Percentiles rank a stretch among this genome's conserved stretches.
phyloP scores from a whole-genome alignment of 2,888 invertebrate genomes.

The Erebia palarica region DNA sequence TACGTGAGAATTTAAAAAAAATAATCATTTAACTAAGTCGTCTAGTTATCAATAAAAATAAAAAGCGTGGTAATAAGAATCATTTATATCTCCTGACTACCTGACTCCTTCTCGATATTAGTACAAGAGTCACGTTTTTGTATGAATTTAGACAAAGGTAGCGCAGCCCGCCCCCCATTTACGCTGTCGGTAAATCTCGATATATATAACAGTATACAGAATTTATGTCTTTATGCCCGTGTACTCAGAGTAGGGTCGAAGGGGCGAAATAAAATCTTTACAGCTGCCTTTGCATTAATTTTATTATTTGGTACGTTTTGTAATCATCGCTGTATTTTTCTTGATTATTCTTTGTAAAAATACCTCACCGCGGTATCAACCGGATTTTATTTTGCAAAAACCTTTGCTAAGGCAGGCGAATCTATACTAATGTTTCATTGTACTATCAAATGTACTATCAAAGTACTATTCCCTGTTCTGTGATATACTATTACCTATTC shows the following conservation, averaged over 20 bases:
- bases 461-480: no score
- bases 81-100: background rate
- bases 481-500: no score
- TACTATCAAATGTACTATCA: no score
- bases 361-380: no score
- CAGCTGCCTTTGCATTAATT: background rate
- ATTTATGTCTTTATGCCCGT: conserved; percentile 23
- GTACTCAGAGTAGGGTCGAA: conserved; percentile 11
- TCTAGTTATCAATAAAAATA: no score
- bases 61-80: background rate
- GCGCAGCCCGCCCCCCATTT: conserved; percentile 53
- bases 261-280: conserved; percentile 10
- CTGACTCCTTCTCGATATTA: conserved; percentile 18
- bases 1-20: no score
- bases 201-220: conserved; percentile 38
- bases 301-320: background rate
- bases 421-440: no score
- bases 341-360: no score
- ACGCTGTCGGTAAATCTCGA: conserved; percentile 57
- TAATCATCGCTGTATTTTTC: background rate
- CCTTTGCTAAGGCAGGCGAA: no score
- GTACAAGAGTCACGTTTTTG: conserved; percentile 62
- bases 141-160: conserved; percentile 63
- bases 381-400: no score
- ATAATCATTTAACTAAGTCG: no score